Percentiles rank a stretch among this genome's conserved stretches.
phyloP scores from a whole-genome alignment of 2,113 vertebrate species.

The Setophaga kirtlandii region DNA sequence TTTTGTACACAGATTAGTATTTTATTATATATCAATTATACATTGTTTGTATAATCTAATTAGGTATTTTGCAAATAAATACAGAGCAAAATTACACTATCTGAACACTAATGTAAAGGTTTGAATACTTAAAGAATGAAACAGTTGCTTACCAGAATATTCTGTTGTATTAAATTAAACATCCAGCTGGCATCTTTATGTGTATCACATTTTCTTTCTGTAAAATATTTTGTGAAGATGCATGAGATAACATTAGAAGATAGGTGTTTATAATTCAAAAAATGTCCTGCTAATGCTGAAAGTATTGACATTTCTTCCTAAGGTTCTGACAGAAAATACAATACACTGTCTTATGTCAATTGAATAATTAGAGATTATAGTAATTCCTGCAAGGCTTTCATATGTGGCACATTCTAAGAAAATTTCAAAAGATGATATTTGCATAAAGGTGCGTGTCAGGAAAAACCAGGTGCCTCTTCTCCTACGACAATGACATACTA shows the following conservation, averaged over 20 bases:
- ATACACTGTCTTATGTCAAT: constrained; percentile 21
- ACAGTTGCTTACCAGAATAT: not conserved
- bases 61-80: constrained; percentile 57
- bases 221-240: constrained; percentile 25
- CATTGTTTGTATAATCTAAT: constrained; percentile 38
- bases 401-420: not conserved
- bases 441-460: not conserved
- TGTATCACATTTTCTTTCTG: not conserved
- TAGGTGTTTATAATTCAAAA: constrained; percentile 41
- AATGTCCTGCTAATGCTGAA: constrained; percentile 28
- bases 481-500: not conserved
- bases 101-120: not conserved
- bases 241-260: not conserved
- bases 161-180: not conserved
- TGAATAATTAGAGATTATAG: constrained; percentile 61
- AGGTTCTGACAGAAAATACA: constrained; percentile 49
- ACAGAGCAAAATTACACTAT: not conserved
- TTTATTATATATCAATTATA: constrained; percentile 26
- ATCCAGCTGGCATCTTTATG: not conserved
- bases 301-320: constrained; percentile 55
- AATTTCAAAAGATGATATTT: constrained; percentile 37
- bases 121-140: constrained; percentile 19
- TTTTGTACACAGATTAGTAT: constrained; percentile 57
- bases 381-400: constrained; percentile 47
- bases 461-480: not conserved